Base-by-base conservation (phyloP, 2,888 invertebrate genomes). In the Orchesellides sinensis region DNA sequence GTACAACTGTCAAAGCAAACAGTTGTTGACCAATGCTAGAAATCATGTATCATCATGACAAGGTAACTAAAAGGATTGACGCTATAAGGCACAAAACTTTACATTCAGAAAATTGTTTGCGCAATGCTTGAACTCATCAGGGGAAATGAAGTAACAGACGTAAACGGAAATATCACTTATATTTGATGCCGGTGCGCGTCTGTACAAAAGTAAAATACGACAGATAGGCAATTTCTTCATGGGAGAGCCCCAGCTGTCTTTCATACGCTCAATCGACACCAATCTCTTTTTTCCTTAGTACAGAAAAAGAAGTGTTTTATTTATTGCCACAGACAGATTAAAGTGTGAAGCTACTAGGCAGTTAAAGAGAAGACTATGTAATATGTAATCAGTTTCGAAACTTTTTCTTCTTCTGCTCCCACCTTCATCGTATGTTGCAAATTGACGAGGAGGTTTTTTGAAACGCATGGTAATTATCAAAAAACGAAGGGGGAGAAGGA, bases 381-480 rank as follows among this genome's bases (percentile, higher is more conserved):
- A n/a, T n/a, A n/a, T n/a, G n/a, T n/a, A n/a, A n/a, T n/a, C n/a
- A n/a, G n/a, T n/a, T 5, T 12, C 49, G n/a, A 54, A 54, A 54
- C 21, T 54, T 21, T 4, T 21, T 2, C 25, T 10, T 25, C 8
- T 56, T 23, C 40, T 70, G 14, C 19, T 59, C 25, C 19, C 40
- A 1, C 56, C 45, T 45, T 3, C 25, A 59, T 35, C 23, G 54
- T 19, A 32, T 70, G 40, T 32, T 35, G 32, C 59, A 59, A 59
- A 59, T 25, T 29, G 59, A 5, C 21, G 54, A 23, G 21, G 54
- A 23, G 25, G 54, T 2, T 10, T 21, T 59, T 72, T 72, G 40
- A 72, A 72, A 72, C 52, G 56, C 72, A 72, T 72, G 59, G 72
- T 72, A 72, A 72, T 72, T 72, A 72, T 72, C 72, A 72, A 72